These are phyloP conservation scores for Tricholauxania praeusta DNA, from an alignment of 2,888 invertebrate genomes.

Conservation along the genomic window DNA sequence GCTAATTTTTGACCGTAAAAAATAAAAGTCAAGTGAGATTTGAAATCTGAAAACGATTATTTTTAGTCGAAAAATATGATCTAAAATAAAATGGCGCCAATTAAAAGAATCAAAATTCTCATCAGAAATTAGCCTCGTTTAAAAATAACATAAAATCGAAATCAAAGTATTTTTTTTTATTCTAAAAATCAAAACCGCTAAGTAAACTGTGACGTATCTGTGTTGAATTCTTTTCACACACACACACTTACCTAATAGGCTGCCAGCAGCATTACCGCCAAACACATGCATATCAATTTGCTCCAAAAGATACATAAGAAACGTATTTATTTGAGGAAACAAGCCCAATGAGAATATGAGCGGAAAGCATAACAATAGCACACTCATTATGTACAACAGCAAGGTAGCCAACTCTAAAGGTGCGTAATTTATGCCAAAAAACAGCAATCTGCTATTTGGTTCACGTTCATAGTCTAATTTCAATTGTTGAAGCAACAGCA, in stretches of 20 bases:
- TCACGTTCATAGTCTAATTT: conserved; percentile 52
- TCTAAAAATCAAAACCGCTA: too few species aligned
- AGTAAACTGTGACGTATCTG: too few species aligned
- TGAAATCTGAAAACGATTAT: too few species aligned
- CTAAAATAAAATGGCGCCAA: too few species aligned
- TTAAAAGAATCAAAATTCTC: too few species aligned
- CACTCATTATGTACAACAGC: conserved; percentile 80
- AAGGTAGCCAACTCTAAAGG: conserved; percentile 75
- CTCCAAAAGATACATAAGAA: conserved; percentile 95
- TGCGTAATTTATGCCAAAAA: conserved; percentile 65
- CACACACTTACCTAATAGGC: conserved; percentile 74
- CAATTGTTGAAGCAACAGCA: conserved; percentile 66
- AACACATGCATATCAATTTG: conserved; percentile 93
- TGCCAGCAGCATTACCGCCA: conserved; percentile 89
- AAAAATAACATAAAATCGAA: background rate
- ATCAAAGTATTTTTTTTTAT: background rate
- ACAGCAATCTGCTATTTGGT: conserved; percentile 40
- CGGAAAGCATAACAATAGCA: conserved; percentile 91
- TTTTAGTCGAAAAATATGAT: too few species aligned
- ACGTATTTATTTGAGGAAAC: conserved; percentile 97
- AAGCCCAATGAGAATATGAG: conserved; percentile 94
- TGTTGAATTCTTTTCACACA: background rate
- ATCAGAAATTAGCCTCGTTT: too few species aligned
- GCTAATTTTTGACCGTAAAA: background rate
- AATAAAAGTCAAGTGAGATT: background rate